Evolutionary conservation across 2,797 vertebrate species (phyloP), one percentile per base, ranked within the genome.

Genomic region (Gallinago stenura): DNA sequence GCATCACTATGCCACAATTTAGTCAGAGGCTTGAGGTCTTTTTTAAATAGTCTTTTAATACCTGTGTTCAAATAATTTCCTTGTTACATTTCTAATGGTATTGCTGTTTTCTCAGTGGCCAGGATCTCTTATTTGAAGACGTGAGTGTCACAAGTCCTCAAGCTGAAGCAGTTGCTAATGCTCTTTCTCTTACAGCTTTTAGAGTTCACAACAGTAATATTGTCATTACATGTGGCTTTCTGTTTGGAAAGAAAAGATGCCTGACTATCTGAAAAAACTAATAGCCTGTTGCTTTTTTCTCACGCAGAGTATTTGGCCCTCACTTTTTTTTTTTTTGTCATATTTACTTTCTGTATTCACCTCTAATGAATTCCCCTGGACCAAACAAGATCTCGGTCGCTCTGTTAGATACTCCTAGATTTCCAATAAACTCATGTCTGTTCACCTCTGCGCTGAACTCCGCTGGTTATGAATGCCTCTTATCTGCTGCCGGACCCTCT

Each of bases 401-500:
- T 69, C 21, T 69, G 24, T 22, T 66, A 43, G 45, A 57, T 64
- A 60, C 17, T 58, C 64, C 43, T 30, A 41, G 43, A 60, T 80
- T 87, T 87, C 60, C 35, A 83, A 41, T 64, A 66, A 83, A 41
- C 31, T 73, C n/a, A 4, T 28, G 21, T 24, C 45, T 86, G 18
- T 30, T 90, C 50, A 61, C 19, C 69, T 39, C 4, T 43, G 45
- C 45, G 10, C 84, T 50, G 21, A 87, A 43, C 39, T 83, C 53
- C 31, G 18, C 26, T n/a, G 1, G 0, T 75, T 81, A n/a, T 1
- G 1, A 71, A 57, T 83, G 46, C n/a, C 9, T 19, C 35, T 84
- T 48, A 53, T n/a, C 50, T 4, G 12, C 76, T 93, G 57, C 60
- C 19, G 69, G 31, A 76, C 13, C 25, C 25, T 83, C 22, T 48